Evolutionary conservation across 1,140 invertebrate species (phyloP), one percentile per base, ranked within the genome.

Genomic region (Drosophila nikananu): DNA sequence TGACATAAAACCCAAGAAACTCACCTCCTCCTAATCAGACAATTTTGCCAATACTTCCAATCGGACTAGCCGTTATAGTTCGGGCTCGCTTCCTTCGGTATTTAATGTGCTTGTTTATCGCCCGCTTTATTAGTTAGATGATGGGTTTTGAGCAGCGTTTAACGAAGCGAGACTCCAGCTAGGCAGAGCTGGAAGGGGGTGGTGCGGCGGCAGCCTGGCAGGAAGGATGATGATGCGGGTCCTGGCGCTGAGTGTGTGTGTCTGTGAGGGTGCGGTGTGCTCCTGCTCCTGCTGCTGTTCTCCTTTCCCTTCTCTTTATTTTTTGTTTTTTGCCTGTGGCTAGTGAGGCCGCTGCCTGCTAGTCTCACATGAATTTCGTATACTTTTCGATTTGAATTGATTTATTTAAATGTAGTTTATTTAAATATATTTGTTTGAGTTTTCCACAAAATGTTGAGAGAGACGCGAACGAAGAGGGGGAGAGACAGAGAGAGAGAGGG

Each of bases 1-100:
- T 10, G 15, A 13, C 13, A 1, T 7, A 21, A 17, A 17, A 25
- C 3, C 25, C 21, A 1, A 8, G 0, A 23, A 8, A 61, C 71
- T 76, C 55, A 86, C 83, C 83, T 86, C 83, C 83, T 86, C 57
- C 68, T 86, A 80, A 41, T 82, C 52, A 80, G 54, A 77, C 58
- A 86, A 77, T 76, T 67, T 66, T 71, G 83, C 70, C 76, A 79
- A 79, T 75, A 23, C 60, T 71, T 27, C 15, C 55, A 55, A 39
- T 55, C 39, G 21, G 61, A 52, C 65, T 71, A 52, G 44, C 58
- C 42, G 54, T 52, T 15, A 30, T 63, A 46, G 32, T 25, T 64
- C 21, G 6, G n/a, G 35, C n/a, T 77, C 23, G 48, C 60, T 66
- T 58, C 41, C 44, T 32, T 35, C 37, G 65, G 52, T 63, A 57